Conservation (phyloP, 2,888 invertebrate species). For the Drosophila macrospina region DNA sequence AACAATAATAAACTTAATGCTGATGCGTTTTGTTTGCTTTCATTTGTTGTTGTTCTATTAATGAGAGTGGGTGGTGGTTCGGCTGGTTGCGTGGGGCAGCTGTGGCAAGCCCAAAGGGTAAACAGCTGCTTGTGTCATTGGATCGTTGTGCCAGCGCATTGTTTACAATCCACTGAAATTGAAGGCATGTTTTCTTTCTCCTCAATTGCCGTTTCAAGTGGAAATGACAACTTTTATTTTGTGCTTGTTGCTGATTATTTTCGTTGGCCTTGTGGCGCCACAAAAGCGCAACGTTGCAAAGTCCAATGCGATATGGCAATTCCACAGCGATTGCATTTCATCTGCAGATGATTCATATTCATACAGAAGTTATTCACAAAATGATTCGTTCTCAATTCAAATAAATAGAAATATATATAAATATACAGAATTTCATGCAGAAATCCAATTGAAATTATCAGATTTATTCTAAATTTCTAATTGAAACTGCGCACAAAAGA, state of each 20-base stretch:
- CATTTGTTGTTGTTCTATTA: constrained; percentile 2
- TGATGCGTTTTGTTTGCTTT: constrained; percentile 41
- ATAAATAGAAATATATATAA: not conserved
- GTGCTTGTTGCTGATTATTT: constrained; percentile 56
- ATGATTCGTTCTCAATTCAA: not conserved
- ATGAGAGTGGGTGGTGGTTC: constrained; percentile 15
- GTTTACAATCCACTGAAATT: constrained; percentile 17
- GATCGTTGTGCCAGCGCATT: constrained; percentile 8
- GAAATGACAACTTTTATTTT: constrained; percentile 11
- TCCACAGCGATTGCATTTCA: constrained; percentile 19
- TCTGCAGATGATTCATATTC: constrained; percentile 31
- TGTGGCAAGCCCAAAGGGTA: constrained; percentile 25
- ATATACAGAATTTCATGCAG: not conserved
- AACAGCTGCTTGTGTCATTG: constrained; percentile 23
- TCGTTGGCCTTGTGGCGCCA: constrained; percentile 57
- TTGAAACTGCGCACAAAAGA: not conserved
- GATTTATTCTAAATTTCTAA: not conserved
- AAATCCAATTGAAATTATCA: not conserved
- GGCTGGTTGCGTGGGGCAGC: not conserved
- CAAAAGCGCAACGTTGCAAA: constrained; percentile 48
- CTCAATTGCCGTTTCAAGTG: constrained; percentile 3
- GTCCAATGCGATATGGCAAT: constrained; percentile 27
- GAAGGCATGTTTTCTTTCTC: constrained; percentile 10
- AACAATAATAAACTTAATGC: constrained; percentile 40
- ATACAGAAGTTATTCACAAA: constrained; percentile 2